Base-by-base conservation (phyloP, 1,140 invertebrate genomes). In the Probaryconus sp. region DNA sequence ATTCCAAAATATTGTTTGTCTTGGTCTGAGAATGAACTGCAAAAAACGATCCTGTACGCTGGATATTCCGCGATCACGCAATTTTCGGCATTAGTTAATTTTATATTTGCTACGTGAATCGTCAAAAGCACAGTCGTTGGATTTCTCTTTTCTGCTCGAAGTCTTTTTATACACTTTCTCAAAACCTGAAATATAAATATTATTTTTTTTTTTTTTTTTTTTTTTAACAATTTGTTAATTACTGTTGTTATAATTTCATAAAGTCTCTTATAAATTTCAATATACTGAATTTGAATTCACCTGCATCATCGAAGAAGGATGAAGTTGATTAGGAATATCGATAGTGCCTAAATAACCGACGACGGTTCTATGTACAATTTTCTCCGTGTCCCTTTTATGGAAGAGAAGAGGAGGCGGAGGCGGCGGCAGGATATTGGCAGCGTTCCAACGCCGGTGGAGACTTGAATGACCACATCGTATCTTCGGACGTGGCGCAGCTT, bases 311-410 rank as follows among this genome's bases (percentile, higher is more conserved):
- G 92, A 93, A 38, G 91, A 92, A 0, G 94, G 91, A 43, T 93
- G 91, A 30, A 94, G 88, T 79, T 96, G 94, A 83, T 94, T 93
- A 0, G 96, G 96, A 89, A 97, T 97, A 87, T 98, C 97, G 42
- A 98, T 97, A 0, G 96, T 97, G 2, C 97, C 97, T 38, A 98
- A 89, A 85, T 98, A 98, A 0, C 97, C 96, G 2, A 98, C 95
- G 9, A 98, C 91, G 0, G 94, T 94, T 64, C 94, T 91, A 77
- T 94, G 94, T 51, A 96, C 92, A 16, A 94, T 88, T 26, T 91
- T 89, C 38, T 90, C 90, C 5, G 83, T 83, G 37, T 90, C 89
- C 18, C 82, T 73, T 40, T 87, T 88, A 18, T 82, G 74, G 0
- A 77, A 85, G 0, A 82, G 61, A 3, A 87, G 81, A 0, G 88